Evolutionary conservation across 2,888 invertebrate genomes (phyloP).

Genomic region (Oligia strigilis): DNA sequence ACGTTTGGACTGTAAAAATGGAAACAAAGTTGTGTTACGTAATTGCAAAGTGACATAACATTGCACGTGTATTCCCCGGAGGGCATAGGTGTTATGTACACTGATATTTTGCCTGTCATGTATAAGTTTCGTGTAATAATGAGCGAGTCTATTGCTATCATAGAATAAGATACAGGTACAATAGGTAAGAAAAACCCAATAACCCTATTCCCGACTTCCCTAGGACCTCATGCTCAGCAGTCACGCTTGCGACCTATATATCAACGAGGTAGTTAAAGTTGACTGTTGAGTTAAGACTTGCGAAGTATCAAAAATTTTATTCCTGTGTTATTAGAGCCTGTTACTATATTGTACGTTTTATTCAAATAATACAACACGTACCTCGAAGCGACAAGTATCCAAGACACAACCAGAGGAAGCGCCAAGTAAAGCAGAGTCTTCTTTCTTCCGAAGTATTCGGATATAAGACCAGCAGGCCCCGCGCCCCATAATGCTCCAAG

Average conservation of each 20-base stretch:
- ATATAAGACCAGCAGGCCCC: slow-evolving; percentile 89
- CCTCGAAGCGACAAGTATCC: slow-evolving; percentile 91
- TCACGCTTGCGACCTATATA: not conserved
- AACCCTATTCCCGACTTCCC: not conserved
- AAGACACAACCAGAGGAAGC: slow-evolving; percentile 89
- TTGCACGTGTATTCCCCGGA: too few relatives aligned
- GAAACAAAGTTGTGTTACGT: not conserved
- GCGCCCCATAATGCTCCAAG: slow-evolving; percentile 90
- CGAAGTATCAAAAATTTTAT: not conserved
- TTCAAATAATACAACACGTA: slow-evolving; percentile 62
- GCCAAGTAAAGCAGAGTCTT: slow-evolving; percentile 89
- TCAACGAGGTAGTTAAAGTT: not conserved
- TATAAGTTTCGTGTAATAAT: not conserved
- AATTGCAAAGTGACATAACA: not conserved
- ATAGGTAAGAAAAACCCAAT: not conserved
- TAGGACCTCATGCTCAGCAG: not conserved
- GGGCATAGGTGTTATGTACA: not conserved
- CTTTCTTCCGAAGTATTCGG: slow-evolving; percentile 90
- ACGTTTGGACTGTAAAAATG: slow-evolving; percentile 83
- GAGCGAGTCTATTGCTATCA: not conserved
- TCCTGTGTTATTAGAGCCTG: not conserved
- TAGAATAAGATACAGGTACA: not conserved
- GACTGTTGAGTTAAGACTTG: not conserved
- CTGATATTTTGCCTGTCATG: not conserved
- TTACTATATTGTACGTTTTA: not conserved